These are phyloP conservation scores for Lucinisca nassula DNA, from an alignment of 2,888 invertebrate species.

Conservation along the genomic window DNA sequence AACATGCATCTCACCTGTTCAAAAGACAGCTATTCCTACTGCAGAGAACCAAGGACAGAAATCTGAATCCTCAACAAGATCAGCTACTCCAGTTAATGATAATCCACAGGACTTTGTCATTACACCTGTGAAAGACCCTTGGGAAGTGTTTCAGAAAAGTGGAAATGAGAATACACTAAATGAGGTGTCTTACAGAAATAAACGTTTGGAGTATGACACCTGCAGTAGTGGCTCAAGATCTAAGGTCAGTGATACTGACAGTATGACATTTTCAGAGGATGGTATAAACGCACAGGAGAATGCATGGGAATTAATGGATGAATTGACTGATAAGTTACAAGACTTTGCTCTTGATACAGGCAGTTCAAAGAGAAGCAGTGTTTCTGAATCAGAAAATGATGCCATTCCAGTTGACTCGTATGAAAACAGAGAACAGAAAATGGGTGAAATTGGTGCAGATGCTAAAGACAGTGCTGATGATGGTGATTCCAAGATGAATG, in stretches of 20 bases:
- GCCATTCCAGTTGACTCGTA: not conserved
- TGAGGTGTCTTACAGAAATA: not conserved
- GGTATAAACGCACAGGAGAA: slow-evolving; percentile 23
- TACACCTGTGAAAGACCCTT: not conserved
- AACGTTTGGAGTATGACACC: not conserved
- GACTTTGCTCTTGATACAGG: not conserved
- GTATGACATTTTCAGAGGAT: slow-evolving; percentile 16
- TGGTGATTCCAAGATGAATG: not conserved
- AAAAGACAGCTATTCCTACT: not conserved
- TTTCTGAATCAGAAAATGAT: not conserved
- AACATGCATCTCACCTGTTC: not conserved
- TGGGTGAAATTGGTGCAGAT: not conserved
- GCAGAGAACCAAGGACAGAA: not conserved
- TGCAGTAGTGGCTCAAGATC: slow-evolving; percentile 4
- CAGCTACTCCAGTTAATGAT: not conserved
- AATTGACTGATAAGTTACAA: slow-evolving; percentile 15
- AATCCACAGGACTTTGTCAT: not conserved
- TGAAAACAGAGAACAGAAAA: not conserved
- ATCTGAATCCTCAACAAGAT: not conserved
- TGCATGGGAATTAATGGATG: slow-evolving; percentile 37
- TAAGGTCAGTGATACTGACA: slow-evolving; percentile 2
- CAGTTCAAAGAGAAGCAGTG: not conserved
- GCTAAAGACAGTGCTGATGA: not conserved
- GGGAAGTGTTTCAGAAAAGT: not conserved
- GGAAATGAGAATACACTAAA: not conserved